Evolutionary conservation across 2,888 invertebrate genomes (phyloP).

Genomic region (Nudaria mundana): DNA sequence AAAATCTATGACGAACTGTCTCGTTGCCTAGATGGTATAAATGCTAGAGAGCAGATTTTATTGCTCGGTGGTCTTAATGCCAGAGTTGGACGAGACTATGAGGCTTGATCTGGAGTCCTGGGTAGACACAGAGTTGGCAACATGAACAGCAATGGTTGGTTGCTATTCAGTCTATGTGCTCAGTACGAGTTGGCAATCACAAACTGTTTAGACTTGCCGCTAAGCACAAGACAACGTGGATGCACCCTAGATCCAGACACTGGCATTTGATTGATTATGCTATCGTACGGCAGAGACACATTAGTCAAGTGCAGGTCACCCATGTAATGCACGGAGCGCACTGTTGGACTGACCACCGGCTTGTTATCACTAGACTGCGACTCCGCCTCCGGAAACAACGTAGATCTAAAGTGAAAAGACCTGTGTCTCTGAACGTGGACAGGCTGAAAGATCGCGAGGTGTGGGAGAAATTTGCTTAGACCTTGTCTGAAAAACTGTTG

Average conservation of each 20-base stretch:
- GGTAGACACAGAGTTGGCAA: conserved; percentile 32
- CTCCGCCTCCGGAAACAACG: neutral
- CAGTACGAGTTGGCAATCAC: conserved; percentile 20
- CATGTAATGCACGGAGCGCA: neutral
- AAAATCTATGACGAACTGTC: conserved; percentile 14
- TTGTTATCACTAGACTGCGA: neutral
- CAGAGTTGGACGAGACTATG: neutral
- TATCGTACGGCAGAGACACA: neutral
- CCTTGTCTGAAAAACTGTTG: neutral
- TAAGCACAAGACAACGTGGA: conserved; percentile 22
- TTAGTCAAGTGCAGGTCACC: neutral
- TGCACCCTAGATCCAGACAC: conserved; percentile 34
- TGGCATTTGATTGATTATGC: conserved; percentile 26
- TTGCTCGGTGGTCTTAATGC: neutral
- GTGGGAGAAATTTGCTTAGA: neutral
- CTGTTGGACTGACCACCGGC: neutral
- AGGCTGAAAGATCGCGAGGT: neutral
- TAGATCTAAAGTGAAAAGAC: neutral
- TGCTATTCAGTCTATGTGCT: conserved; percentile 25
- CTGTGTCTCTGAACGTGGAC: neutral
- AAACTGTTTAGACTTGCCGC: conserved; percentile 27
- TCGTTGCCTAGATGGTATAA: neutral
- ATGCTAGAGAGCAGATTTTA: neutral
- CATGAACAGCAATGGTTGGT: too few species aligned
- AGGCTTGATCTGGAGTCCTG: conserved; percentile 8